Conservation (phyloP, 2,113 vertebrate genomes). For the Dicaeum eximium region DNA sequence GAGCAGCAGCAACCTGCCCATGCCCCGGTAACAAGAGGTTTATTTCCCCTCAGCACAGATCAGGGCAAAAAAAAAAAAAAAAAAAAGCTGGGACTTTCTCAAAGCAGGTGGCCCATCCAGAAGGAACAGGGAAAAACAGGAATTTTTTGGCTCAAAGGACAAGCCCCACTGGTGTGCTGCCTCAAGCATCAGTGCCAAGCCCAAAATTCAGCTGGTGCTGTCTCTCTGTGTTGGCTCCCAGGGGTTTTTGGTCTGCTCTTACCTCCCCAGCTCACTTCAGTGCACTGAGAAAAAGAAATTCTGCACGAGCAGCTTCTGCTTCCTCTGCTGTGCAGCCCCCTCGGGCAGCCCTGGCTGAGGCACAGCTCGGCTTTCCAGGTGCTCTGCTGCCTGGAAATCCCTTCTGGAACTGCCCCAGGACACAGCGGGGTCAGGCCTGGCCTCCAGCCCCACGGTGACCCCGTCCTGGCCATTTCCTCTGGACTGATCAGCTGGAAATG, state of each 20-base stretch:
- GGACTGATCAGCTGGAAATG: accelerated
- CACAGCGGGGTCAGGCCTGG: not conserved
- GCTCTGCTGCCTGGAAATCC: not conserved
- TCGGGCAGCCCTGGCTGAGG: not conserved
- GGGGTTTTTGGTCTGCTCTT: not conserved
- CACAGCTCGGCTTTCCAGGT: not conserved
- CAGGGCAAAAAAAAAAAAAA: too few relatives aligned
- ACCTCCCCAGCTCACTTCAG: not conserved
- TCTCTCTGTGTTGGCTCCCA: not conserved
- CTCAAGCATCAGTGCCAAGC: not conserved
- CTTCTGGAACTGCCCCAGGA: not conserved
- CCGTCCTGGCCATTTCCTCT: accelerated
- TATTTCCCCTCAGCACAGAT: too few relatives aligned
- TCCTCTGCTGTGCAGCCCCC: not conserved
- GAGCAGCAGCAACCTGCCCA: not conserved
- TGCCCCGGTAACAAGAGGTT: not conserved
- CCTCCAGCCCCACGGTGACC: not conserved
- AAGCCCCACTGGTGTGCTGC: not conserved
- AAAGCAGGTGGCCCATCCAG: not conserved
- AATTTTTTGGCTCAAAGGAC: not conserved
- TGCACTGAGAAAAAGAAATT: not conserved
- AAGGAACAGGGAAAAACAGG: accelerated
- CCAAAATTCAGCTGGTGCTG: not conserved
- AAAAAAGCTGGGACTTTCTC: not conserved
- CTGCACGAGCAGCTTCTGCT: not conserved